phyloP scores from a whole-genome alignment of 2,113 vertebrate genomes.

The zebrafish (Danio rerio) region GRCz12tu NC_133189.1:47078501-47079000 shows the following conservation, averaged over 20 bases:
- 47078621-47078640: neutral
- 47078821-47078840: slow-evolving; percentile 1
- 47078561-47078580: too few relatives aligned
- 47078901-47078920: slow-evolving; percentile 53
- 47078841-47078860: slow-evolving; percentile 45
- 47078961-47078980: slow-evolving; percentile 57
- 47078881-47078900: slow-evolving; percentile 36
- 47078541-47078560: too few relatives aligned
- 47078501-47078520: too few relatives aligned
- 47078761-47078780: neutral
- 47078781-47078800: neutral
- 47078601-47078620: too few relatives aligned
- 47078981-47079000: slow-evolving; percentile 52
- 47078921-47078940: slow-evolving; percentile 53
- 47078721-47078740: neutral
- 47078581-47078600: too few relatives aligned
- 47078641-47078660: neutral
- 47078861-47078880: slow-evolving; percentile 29
- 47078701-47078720: neutral
- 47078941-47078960: slow-evolving; percentile 58
- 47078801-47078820: slow-evolving; percentile 21
- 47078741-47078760: neutral
- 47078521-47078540: too few relatives aligned
- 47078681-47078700: neutral
- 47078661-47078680: neutral